These are phyloP conservation scores for Tetrapedia diversipes DNA, from an alignment of 2,888 invertebrate species.

Conservation along the genomic window DNA sequence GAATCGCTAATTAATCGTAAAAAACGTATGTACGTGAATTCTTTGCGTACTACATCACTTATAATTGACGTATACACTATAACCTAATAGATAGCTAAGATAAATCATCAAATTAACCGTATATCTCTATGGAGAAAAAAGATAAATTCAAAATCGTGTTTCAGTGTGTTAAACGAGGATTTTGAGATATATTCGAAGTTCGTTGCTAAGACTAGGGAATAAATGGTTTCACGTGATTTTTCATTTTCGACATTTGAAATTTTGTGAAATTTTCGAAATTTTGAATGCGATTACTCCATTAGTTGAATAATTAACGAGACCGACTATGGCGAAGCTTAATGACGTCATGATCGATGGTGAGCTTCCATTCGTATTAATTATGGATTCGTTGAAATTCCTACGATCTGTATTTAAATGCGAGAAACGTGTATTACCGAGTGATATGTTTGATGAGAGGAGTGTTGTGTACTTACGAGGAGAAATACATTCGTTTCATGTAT, in stretches of 20 bases:
- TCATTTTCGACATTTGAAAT: too few relatives aligned
- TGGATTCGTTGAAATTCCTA: neutral
- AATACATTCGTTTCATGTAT: neutral
- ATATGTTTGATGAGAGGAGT: neutral
- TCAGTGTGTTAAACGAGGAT: conserved; percentile 3
- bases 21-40: neutral
- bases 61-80: neutral
- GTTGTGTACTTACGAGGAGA: neutral
- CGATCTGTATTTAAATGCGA: neutral
- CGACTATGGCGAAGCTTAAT: conserved; percentile 10
- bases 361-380: conserved; percentile 24
- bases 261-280: too few relatives aligned
- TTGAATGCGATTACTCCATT: conserved; percentile 14
- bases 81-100: neutral
- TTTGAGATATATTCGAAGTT: neutral
- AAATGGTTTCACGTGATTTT: neutral
- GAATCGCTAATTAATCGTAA: conserved; percentile 41
- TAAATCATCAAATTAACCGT: neutral
- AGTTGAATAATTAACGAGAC: conserved; percentile 3
- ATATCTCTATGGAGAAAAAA: too few relatives aligned
- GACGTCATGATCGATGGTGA: conserved; percentile 11
- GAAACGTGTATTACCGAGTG: neutral
- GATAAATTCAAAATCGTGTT: conserved; percentile 26
- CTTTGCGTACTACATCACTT: neutral
- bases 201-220: neutral